These are phyloP conservation scores for Tympanuchus pallidicinctus DNA, from an alignment of 2,113 vertebrate species.

Conservation along the genomic window DNA sequence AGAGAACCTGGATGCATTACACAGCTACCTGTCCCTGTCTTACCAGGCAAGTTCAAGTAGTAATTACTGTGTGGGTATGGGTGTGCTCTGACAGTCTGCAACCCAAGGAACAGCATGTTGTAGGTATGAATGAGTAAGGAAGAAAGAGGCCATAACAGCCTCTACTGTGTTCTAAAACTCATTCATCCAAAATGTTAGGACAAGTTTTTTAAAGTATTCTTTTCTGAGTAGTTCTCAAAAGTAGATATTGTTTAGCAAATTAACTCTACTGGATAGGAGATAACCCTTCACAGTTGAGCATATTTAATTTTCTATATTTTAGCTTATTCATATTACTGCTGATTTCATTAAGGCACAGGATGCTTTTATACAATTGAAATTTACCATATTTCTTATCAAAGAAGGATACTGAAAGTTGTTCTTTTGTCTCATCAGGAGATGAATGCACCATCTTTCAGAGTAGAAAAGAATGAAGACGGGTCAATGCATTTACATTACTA, in stretches of 20 bases:
- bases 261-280: neutral
- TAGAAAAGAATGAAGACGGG: constrained; percentile 80
- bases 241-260: neutral
- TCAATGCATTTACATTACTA: constrained; percentile 81
- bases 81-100: neutral
- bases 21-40: constrained; percentile 83
- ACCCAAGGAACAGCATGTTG: neutral
- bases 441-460: constrained; percentile 82
- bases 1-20: constrained; percentile 84
- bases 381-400: neutral
- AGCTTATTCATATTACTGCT: neutral
- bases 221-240: neutral
- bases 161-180: neutral
- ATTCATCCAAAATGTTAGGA: neutral
- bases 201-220: neutral
- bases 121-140: neutral
- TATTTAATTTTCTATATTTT: neutral
- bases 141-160: neutral
- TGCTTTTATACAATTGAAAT: neutral
- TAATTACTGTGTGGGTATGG: neutral
- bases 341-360: neutral
- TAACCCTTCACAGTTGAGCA: neutral
- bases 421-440: constrained; percentile 73
- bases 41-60: constrained; percentile 77
- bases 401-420: neutral